Base-by-base conservation (phyloP, 2,113 vertebrate species). In the Gila orcuttii region DNA sequence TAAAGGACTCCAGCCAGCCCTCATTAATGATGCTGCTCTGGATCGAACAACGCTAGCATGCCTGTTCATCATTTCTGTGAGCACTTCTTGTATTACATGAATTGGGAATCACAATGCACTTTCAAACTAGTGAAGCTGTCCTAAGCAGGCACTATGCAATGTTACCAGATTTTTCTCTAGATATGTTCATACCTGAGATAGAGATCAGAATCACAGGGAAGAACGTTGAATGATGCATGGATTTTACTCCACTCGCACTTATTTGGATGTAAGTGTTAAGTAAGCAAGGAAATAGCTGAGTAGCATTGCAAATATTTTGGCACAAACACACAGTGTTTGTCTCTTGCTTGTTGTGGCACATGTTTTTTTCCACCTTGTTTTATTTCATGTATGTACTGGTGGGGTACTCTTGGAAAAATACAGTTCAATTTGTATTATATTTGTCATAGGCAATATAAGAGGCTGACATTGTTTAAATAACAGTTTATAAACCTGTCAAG, bases 401-500 rank as follows among this genome's bases (percentile, higher is more conserved):
- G 75, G 64, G 84, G 52, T 78, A 62, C 42, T 76, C 85, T 62
- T 88, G 85, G 86, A 91, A 89, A 87, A 87, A 88, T 88, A 85
- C 77, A 76, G 79, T 91, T 92, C 90, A 91, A 93, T 94, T 92
- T 91, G 80, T 92, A 28, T 89, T 93, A 92, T 93, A 94, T 95
- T 95, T 94, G 93, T 95, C 94, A 94, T 87, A 57, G 92, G 88
- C 90, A 93, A 93, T 93, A 90, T 90, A 90, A 79, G 87, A 89
- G 90, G 90, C 28, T 90, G 92, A 91, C 92, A 90, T 93, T 89
- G 93, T 92, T 95, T 95, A 94, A 95, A 95, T 93, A 94, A 93
- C 93, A 93, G 92, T 95, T 95, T 94, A 95, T 95, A 94, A 95
- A 95, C 89, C 93, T 95, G 93, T 94, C 94, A 87, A 80, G 90